phyloP scores from a whole-genome alignment of 2,888 invertebrate genomes.

The Glyphotaelius pellucidus region DNA sequence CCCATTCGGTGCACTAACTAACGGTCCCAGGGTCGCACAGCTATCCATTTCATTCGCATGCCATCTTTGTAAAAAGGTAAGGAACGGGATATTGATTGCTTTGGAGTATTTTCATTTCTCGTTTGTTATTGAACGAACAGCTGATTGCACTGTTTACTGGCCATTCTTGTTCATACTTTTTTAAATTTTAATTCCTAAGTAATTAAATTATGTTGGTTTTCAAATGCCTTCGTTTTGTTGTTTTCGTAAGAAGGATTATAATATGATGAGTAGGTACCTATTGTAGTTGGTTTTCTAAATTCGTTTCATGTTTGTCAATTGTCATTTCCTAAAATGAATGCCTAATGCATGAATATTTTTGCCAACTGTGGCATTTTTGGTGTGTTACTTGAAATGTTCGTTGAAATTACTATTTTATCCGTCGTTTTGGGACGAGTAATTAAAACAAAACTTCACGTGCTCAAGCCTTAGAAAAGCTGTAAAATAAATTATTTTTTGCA shows the following conservation, averaged over 20 bases:
- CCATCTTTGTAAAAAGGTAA: not conserved
- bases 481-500: too few relatives aligned
- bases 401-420: not conserved
- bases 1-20: not conserved
- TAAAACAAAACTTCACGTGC: too few relatives aligned
- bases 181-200: not conserved
- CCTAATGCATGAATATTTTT: too few relatives aligned
- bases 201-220: not conserved
- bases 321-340: too few relatives aligned
- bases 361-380: too few relatives aligned
- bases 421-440: too few relatives aligned
- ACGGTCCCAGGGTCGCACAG: not conserved
- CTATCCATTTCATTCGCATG: not conserved
- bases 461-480: too few relatives aligned
- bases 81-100: not conserved
- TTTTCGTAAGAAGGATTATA: not conserved
- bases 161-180: not conserved
- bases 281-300: not conserved
- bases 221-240: not conserved
- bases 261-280: not conserved
- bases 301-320: not conserved
- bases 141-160: not conserved
- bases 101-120: not conserved
- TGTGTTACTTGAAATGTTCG: not conserved
- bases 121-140: not conserved